Conservation (phyloP, 2,888 invertebrate genomes). For the Volucella inflata region DNA sequence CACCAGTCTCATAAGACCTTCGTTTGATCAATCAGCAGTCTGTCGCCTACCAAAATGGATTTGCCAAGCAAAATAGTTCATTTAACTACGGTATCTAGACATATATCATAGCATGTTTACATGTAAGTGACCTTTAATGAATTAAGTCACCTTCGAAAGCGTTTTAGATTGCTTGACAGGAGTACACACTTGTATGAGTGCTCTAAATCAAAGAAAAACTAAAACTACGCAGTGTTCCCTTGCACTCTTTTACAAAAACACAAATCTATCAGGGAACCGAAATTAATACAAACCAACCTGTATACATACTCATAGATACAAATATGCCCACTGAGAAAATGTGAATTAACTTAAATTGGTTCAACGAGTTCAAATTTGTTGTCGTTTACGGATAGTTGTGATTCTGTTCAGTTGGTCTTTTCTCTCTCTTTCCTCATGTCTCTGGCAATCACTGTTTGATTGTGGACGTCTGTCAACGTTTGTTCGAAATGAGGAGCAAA, state of each 20-base stretch:
- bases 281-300: slow-evolving; percentile 4
- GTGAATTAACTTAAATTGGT: slow-evolving; percentile 78
- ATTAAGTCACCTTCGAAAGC: slow-evolving; percentile 16
- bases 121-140: slow-evolving; percentile 28
- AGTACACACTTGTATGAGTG: neutral
- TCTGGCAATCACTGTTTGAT: neutral
- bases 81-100: no score
- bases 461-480: slow-evolving; percentile 21
- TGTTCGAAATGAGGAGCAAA: slow-evolving; percentile 21
- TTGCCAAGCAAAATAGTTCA: no score
- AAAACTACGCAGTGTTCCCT: slow-evolving; percentile 51
- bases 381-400: slow-evolving; percentile 60
- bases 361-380: slow-evolving; percentile 78
- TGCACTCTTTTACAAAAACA: slow-evolving; percentile 49
- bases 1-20: no score
- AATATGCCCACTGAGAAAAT: neutral
- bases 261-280: slow-evolving; percentile 57
- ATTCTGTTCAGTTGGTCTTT: slow-evolving; percentile 28
- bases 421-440: neutral
- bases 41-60: no score
- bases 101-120: no score
- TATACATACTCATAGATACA: slow-evolving; percentile 33
- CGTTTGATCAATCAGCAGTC: no score
- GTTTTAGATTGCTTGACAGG: neutral
- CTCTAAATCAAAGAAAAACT: slow-evolving; percentile 53